Evolutionary conservation across 2,888 invertebrate species (phyloP).

Genomic region (Pollenia griseotomentosa): DNA sequence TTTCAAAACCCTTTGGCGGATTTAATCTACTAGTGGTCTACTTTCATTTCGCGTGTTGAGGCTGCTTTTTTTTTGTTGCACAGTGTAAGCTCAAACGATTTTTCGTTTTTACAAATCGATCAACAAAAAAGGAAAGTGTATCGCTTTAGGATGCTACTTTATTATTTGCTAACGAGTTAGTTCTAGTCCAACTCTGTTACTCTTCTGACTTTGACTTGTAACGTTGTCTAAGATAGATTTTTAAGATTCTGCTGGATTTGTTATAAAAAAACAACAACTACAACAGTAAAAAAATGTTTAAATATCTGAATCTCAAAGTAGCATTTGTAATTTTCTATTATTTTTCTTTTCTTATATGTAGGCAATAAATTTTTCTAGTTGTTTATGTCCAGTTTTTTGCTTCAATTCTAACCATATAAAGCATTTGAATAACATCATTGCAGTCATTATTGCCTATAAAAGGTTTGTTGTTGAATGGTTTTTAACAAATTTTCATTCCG

Average conservation of each 20-base stretch:
- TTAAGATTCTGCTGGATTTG: slow-evolving; percentile 27
- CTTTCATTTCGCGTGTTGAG: too few species aligned
- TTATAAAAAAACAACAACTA: slow-evolving; percentile 38
- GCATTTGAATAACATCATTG: slow-evolving; percentile 67
- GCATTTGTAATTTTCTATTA: slow-evolving; percentile 29
- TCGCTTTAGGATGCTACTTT: too few species aligned
- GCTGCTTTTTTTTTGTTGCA: too few species aligned
- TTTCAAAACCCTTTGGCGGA: too few species aligned
- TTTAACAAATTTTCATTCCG: background rate
- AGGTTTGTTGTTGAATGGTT: slow-evolving; percentile 26
- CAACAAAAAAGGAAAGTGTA: too few species aligned
- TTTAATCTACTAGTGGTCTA: too few species aligned
- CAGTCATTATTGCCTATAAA: slow-evolving; percentile 39
- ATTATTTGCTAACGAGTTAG: background rate
- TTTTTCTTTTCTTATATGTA: background rate
- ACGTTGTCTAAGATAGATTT: slow-evolving; percentile 44
- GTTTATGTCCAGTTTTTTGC: background rate
- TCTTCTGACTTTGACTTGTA: slow-evolving; percentile 15
- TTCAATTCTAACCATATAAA: slow-evolving; percentile 63
- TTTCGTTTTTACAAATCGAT: too few species aligned
- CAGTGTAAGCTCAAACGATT: too few species aligned
- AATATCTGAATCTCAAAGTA: slow-evolving; percentile 59
- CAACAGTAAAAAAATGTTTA: slow-evolving; percentile 36
- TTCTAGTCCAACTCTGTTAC: slow-evolving; percentile 22
- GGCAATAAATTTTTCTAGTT: slow-evolving; percentile 11